Evolutionary conservation across 1,140 invertebrate species (phyloP).

Genomic region (Pachypeltis micranthus): DNA sequence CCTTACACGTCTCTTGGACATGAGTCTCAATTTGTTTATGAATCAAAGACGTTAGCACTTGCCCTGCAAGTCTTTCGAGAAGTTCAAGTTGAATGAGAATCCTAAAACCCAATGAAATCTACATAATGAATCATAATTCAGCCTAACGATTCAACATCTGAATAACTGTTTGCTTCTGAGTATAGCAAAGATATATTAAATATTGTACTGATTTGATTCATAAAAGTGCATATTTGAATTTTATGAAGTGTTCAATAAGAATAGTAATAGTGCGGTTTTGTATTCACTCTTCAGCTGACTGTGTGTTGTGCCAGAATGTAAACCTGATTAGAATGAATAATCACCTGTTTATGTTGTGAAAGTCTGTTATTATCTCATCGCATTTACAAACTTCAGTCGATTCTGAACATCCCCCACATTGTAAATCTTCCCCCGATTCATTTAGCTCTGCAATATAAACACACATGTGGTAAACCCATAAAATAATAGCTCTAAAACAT

Average conservation of each 20-base stretch:
- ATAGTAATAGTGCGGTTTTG: no score
- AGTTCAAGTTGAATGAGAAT: constrained; percentile 59
- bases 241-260: no score
- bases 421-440: constrained; percentile 42
- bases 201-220: no score
- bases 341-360: constrained; percentile 64
- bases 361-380: constrained; percentile 56
- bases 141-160: no score
- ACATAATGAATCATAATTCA: no score
- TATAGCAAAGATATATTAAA: no score
- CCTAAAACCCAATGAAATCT: no score
- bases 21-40: constrained; percentile 67
- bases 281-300: no score
- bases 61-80: constrained; percentile 64
- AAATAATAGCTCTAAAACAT: neutral
- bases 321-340: constrained; percentile 14
- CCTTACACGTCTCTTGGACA: constrained; percentile 64
- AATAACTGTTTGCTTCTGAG: no score
- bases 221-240: no score
- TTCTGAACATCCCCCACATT: constrained; percentile 58
- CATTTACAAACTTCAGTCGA: constrained; percentile 61
- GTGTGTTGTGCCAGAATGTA: neutral
- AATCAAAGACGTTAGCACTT: constrained; percentile 67
- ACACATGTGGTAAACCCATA: constrained; percentile 4
- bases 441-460: constrained; percentile 35